Evolutionary conservation across 2,888 invertebrate genomes (phyloP).

Genomic region (Coelopa pilipes): DNA sequence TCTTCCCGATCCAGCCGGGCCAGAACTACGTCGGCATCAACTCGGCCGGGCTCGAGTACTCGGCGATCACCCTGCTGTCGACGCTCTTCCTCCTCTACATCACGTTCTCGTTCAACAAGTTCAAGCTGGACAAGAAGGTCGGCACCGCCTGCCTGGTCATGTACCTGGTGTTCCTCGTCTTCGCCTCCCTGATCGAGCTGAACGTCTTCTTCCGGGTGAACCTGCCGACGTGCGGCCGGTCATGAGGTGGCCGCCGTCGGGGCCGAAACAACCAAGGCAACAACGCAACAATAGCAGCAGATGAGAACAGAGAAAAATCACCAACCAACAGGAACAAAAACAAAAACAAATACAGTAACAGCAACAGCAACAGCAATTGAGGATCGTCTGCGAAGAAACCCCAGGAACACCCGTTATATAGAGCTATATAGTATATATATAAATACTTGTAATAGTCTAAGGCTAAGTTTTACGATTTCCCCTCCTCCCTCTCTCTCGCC

Average conservation of each 20-base stretch:
- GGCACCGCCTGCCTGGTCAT: conserved; percentile 86
- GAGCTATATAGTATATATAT: conserved; percentile 26
- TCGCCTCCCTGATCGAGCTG: conserved; percentile 90
- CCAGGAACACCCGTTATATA: conserved; percentile 9
- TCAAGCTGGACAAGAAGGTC: conserved; percentile 85
- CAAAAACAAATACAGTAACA: too few species aligned
- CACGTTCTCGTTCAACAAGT: conserved; percentile 87
- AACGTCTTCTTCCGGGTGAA: conserved; percentile 94
- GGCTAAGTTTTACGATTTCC: conserved; percentile 6
- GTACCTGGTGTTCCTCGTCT: conserved; percentile 87
- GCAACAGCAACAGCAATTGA: too few species aligned
- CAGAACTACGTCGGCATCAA: conserved; percentile 87
- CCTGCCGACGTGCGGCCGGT: conserved; percentile 83
- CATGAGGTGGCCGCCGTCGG: conserved; percentile 51
- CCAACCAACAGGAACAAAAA: neutral
- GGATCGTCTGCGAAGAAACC: too few species aligned
- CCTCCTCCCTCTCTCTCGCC: neutral
- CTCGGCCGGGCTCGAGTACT: conserved; percentile 90
- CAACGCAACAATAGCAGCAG: neutral
- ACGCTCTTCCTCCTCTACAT: conserved; percentile 86
- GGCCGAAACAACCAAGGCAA: neutral
- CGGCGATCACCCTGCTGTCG: conserved; percentile 87
- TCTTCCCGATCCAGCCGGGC: conserved; percentile 82
- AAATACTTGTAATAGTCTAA: conserved; percentile 28
- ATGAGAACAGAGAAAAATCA: neutral